Evolutionary conservation across 2,888 invertebrate species (phyloP), one percentile per base, ranked within the genome.

Genomic region (Loripinus fragilis): DNA sequence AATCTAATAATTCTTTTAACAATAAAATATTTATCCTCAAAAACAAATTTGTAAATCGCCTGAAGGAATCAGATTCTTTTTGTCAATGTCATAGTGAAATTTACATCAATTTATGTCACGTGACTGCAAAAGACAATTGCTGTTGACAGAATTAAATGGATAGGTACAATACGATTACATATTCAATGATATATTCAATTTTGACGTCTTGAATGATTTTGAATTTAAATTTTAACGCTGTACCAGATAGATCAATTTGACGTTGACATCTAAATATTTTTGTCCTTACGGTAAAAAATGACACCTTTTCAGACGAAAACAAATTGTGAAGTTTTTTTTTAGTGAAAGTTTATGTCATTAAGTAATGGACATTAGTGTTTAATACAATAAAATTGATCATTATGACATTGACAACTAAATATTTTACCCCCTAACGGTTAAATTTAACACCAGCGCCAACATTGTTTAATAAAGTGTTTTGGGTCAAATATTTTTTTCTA

Each of bases 121-220:
- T n/a, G 25, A 23, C 25, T 20, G 10, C 25, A 25, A 7, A 25
- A 23, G 52, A 52, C 52, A 52, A 25, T 52, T 8, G 7, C 10
- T 52, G 23, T 25, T 52, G 52, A 52, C 52, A 25, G 52, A 52
- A 12, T 52, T 23, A 52, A 52, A 52, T 52, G 25, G 52, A 52
- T 52, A 25, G 5, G 52, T 23, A 52, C 48, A 48, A 48, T 48
- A 48, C n/a, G 52, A 23, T 60, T 60, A 8, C 12, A 33, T 60
- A 28, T 33, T 60, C 60, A 20, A 8, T 60, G 15, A 33, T 28
- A 38, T 5, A 17, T 23, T 30, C 60, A 60, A 33, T 33, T 60
- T 33, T 60, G 60, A 60, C 60, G 28, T 30, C 33, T 60, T 60
- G 60, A 60, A 60, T 30, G 30, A 33, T 60, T 60, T 60, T 60